These are phyloP conservation scores for Piliocolobus tephrosceles DNA, from an alignment of 2,113 vertebrate genomes.

Conservation along the genomic window DNA sequence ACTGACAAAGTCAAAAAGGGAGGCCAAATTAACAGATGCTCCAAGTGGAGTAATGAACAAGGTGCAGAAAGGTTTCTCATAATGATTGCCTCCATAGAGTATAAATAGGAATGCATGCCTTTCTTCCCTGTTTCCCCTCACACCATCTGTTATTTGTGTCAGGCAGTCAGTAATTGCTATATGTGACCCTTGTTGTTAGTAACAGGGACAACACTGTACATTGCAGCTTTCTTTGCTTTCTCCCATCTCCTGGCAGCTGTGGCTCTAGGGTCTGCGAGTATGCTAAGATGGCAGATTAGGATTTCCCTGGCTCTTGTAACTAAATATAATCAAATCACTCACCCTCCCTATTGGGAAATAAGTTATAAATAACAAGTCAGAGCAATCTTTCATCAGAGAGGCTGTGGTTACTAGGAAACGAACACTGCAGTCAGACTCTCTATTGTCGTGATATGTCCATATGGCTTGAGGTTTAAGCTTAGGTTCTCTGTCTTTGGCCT, in stretches of 20 bases:
- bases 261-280: neutral
- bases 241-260: neutral
- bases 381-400: constrained; percentile 54
- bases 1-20: neutral
- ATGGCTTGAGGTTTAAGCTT: neutral
- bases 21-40: neutral
- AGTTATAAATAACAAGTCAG: constrained; percentile 71
- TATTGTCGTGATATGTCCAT: neutral
- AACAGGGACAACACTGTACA: neutral
- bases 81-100: neutral
- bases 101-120: neutral
- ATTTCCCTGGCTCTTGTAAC: constrained; percentile 50
- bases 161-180: neutral
- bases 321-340: constrained; percentile 65
- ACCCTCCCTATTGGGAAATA: constrained; percentile 51
- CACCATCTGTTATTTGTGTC: neutral
- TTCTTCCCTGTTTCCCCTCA: neutral
- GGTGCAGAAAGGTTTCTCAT: neutral
- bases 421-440: neutral
- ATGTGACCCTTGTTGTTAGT: constrained; percentile 36
- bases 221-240: neutral
- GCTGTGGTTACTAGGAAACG: constrained; percentile 72
- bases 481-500: neutral
- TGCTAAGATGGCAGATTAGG: constrained; percentile 36
- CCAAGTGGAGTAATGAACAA: neutral